Evolutionary conservation across 2,888 invertebrate species (phyloP).

Genomic region (Gastracanthus pulcherrimus): DNA sequence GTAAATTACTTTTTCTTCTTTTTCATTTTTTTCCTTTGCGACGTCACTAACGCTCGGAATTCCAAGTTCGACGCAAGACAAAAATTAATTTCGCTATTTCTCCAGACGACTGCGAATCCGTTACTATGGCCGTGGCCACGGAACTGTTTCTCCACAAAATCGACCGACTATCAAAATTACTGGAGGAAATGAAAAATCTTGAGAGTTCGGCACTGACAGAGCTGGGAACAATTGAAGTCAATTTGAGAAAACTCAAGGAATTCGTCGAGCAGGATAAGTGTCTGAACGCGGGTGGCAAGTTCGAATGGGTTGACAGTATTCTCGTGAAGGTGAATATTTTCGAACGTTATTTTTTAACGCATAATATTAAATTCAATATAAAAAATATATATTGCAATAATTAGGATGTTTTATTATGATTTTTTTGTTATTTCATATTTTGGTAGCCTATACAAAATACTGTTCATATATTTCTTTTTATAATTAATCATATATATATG

Average conservation of each 20-base stretch:
- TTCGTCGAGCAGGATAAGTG: constrained; percentile 80
- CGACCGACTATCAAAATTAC: constrained; percentile 71
- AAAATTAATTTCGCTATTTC: constrained; percentile 27
- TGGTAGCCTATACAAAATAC: no score
- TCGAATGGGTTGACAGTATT: constrained; percentile 95
- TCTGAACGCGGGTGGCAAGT: constrained; percentile 91
- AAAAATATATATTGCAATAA: neutral
- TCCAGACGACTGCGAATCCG: constrained; percentile 62
- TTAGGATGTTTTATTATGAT: no score
- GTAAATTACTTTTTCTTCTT: constrained; percentile 61
- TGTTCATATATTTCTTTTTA: constrained; percentile 8
- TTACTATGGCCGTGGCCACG: constrained; percentile 77
- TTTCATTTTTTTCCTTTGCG: neutral
- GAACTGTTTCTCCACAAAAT: constrained; percentile 77
- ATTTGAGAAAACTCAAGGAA: constrained; percentile 75
- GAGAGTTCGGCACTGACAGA: constrained; percentile 54
- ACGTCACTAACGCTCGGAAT: neutral
- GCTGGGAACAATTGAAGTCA: constrained; percentile 72
- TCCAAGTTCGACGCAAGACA: neutral
- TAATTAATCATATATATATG: no score
- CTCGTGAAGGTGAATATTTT: constrained; percentile 84
- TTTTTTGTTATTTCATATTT: no score
- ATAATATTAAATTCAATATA: neutral
- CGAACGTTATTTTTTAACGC: neutral
- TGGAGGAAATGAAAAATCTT: constrained; percentile 66